Percentiles rank a stretch among this genome's conserved stretches.
Evolutionary conservation across 2,888 invertebrate species (phyloP).

Genomic region (Tinea semifulvella): DNA sequence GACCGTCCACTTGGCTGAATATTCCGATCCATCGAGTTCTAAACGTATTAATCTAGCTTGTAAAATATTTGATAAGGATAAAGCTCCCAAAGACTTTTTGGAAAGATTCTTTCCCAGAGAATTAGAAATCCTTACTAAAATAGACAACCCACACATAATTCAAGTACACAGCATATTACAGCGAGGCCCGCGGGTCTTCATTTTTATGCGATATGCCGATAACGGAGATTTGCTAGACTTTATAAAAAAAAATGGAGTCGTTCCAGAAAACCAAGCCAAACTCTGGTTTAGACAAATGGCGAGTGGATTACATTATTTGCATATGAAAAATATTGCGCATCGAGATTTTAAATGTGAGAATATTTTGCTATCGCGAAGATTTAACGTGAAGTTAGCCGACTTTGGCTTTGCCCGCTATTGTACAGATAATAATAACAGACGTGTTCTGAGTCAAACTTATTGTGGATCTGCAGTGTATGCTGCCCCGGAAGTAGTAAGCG

Average conservation of each 20-base stretch:
- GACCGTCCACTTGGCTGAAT: constrained; percentile 87
- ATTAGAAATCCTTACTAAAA: constrained; percentile 86
- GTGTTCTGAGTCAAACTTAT: constrained; percentile 87
- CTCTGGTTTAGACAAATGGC: constrained; percentile 89
- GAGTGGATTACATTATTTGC: constrained; percentile 83
- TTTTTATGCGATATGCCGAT: constrained; percentile 91
- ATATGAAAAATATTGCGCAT: constrained; percentile 86
- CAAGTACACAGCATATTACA: constrained; percentile 89
- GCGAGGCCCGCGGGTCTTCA: constrained; percentile 83
- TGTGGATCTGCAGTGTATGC: constrained; percentile 98
- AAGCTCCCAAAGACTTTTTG: constrained; percentile 88
- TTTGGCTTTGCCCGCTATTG: constrained; percentile 93
- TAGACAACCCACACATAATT: constrained; percentile 91
- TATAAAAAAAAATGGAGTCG: constrained; percentile 78
- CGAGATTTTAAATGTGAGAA: constrained; percentile 96
- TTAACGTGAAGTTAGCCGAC: constrained; percentile 91
- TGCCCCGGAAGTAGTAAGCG: constrained; percentile 93
- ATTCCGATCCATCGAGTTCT: constrained; percentile 75
- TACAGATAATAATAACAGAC: constrained; percentile 73
- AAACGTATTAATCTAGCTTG: constrained; percentile 83
- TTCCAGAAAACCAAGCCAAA: constrained; percentile 81
- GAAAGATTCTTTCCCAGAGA: constrained; percentile 94
- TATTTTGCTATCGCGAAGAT: constrained; percentile 81
- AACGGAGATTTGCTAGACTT: constrained; percentile 90
- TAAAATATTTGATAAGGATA: constrained; percentile 91